Evolutionary conservation across 2,888 invertebrate genomes (phyloP), one percentile per base, ranked within the genome.

Genomic region (Synanthedon tipuliformis): DNA sequence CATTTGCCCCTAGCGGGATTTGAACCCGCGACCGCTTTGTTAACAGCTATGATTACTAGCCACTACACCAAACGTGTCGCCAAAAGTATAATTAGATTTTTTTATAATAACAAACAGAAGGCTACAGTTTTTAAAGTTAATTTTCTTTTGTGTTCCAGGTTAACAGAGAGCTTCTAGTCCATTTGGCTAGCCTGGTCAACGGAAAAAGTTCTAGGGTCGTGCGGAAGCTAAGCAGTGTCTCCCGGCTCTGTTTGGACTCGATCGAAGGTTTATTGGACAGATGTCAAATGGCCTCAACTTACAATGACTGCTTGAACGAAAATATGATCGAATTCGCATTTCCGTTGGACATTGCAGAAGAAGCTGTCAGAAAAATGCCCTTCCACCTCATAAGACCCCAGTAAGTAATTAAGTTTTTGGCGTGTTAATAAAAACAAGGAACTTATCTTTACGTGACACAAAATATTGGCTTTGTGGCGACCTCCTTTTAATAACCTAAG

Each of bases 261-360:
- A 82, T 85, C 40, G 83, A 83, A 41, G 85, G 85, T 50, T 78
- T 85, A 78, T 75, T 80, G 0, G 85, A 86, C 55, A 63, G 83
- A 40, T 86, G 86, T 55, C 84, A 85, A 50, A 66, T 86, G 1
- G 85, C 84, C 0, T 85, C 86, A 0, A 82, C 83, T 0, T 87
- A 86, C 64, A 86, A 85, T 50, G 85, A 86, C 62, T 86, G 86
- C 53, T 57, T 86, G 10, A 86, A 86, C 41, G 85, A 85, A 51
- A 86, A 85, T 57, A 86, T 86, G 86, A 64, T 77, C 15, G 87
- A 86, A 50, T 86, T 87, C 51, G 77, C 84, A 0, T 87, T 87
- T 53, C 86, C 87, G 0, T 60, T 85, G 1, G 86, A 86, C 4
- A 75, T 87, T 3, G 86, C 85, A 4, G 85, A 85, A 50, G 85